Percentiles rank a stretch among this genome's conserved stretches.
These are phyloP conservation scores for Oreochromis spilurus DNA, from an alignment of 2,113 vertebrate species.

Conservation along the genomic window DNA sequence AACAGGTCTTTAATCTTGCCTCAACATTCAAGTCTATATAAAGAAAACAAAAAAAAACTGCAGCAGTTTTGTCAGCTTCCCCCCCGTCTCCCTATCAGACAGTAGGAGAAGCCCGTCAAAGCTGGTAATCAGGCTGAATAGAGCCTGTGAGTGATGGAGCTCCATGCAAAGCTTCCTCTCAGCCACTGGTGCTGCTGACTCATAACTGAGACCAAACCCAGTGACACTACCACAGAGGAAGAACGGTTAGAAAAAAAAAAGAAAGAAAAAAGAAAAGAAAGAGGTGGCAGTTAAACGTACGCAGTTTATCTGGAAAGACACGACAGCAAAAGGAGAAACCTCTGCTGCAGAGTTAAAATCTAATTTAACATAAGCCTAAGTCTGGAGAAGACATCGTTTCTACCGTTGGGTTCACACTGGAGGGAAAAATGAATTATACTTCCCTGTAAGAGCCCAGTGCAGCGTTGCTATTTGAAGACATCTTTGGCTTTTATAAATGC, in stretches of 20 bases:
- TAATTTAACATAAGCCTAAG: slow-evolving; percentile 3
- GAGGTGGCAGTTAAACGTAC: neutral
- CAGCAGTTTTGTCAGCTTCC: neutral
- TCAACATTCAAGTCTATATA: neutral
- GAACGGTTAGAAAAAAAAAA: neutral
- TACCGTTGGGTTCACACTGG: neutral
- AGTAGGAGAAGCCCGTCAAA: neutral
- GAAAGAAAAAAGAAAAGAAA: neutral
- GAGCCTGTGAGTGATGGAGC: slow-evolving; percentile 22
- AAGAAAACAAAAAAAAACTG: neutral
- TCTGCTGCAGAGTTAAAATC: slow-evolving; percentile 2
- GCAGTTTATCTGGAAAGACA: slow-evolving; percentile 17
- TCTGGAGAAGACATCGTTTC: neutral
- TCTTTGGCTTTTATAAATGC: neutral
- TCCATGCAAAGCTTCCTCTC: slow-evolving; percentile 39
- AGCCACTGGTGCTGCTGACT: slow-evolving; percentile 60
- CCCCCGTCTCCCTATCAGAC: neutral
- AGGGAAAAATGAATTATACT: neutral
- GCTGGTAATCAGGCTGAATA: neutral
- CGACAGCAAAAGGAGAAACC: neutral
- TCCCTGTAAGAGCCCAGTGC: neutral
- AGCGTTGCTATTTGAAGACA: neutral
- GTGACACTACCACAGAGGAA: slow-evolving; percentile 2
- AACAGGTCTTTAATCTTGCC: neutral
- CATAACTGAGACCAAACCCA: slow-evolving; percentile 52